These are phyloP conservation scores for Venustaconcha ellipsiformis DNA, from an alignment of 1,140 invertebrate species.

Conservation along the genomic window DNA sequence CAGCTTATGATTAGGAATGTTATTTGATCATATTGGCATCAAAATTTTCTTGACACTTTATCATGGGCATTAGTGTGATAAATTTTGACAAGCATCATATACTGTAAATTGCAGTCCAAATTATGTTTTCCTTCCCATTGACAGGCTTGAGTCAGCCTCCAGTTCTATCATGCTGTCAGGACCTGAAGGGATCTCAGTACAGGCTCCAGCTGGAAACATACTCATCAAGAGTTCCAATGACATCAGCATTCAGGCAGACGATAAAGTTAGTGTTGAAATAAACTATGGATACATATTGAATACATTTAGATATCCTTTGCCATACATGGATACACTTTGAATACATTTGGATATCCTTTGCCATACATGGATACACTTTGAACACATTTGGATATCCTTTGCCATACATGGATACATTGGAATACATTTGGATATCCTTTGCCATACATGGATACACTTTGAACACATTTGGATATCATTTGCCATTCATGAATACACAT, in stretches of 20 bases:
- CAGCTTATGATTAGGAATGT: too few relatives aligned
- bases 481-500: too few relatives aligned
- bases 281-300: neutral
- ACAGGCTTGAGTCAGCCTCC: slow-evolving; percentile 41
- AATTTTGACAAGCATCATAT: too few relatives aligned
- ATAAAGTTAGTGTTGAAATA: slow-evolving; percentile 11
- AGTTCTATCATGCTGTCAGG: slow-evolving; percentile 45
- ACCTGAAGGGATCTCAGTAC: slow-evolving; percentile 31
- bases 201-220: slow-evolving; percentile 37
- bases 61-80: too few relatives aligned
- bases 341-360: neutral
- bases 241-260: slow-evolving; percentile 31
- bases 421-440: slow-evolving; percentile 1
- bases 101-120: too few relatives aligned
- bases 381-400: neutral
- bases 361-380: neutral
- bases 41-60: too few relatives aligned
- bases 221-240: slow-evolving; percentile 35
- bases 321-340: neutral
- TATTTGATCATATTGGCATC: too few relatives aligned
- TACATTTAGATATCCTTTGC: neutral
- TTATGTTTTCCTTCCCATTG: neutral
- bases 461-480: too few relatives aligned
- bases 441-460: too few relatives aligned
- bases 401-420: neutral